A percentile compares a stretch with the other conserved stretches of the same genome.
Evolutionary conservation across 2,888 invertebrate genomes (phyloP).

Genomic region (Trichacis sp.): DNA sequence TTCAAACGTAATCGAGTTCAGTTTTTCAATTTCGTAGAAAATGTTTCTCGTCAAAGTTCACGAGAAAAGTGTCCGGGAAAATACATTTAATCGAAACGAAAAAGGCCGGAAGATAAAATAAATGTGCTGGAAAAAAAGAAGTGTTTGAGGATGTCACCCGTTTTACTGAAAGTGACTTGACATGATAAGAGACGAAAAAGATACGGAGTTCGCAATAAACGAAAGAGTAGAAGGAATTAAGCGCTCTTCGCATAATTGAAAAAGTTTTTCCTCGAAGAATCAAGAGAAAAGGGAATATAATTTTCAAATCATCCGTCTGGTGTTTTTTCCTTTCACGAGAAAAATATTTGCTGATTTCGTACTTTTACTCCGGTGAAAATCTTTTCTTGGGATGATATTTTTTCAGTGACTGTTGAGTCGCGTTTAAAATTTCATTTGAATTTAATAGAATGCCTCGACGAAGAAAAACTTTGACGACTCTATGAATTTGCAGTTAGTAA

Average conservation of each 20-base stretch:
- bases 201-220: neutral
- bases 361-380: too few relatives aligned
- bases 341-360: too few relatives aligned
- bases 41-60: neutral
- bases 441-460: too few relatives aligned
- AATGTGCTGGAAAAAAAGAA: conserved; percentile 6
- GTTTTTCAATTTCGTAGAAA: too few relatives aligned
- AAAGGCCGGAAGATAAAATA: neutral
- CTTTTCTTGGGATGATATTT: too few relatives aligned
- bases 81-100: conserved; percentile 1
- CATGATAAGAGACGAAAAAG: neutral
- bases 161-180: conserved; percentile 3
- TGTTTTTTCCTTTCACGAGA: too few relatives aligned
- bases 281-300: neutral
- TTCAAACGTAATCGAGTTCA: too few relatives aligned
- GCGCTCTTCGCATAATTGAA: neutral
- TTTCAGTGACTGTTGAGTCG: too few relatives aligned
- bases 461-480: too few relatives aligned
- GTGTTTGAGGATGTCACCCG: neutral
- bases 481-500: too few relatives aligned
- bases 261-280: neutral
- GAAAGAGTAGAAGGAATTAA: neutral
- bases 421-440: too few relatives aligned
- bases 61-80: neutral
- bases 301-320: neutral